A percentile compares a stretch with the other conserved stretches of the same genome.
Conservation (phyloP, 2,888 invertebrate species). For the Odontocolon sp. region DNA sequence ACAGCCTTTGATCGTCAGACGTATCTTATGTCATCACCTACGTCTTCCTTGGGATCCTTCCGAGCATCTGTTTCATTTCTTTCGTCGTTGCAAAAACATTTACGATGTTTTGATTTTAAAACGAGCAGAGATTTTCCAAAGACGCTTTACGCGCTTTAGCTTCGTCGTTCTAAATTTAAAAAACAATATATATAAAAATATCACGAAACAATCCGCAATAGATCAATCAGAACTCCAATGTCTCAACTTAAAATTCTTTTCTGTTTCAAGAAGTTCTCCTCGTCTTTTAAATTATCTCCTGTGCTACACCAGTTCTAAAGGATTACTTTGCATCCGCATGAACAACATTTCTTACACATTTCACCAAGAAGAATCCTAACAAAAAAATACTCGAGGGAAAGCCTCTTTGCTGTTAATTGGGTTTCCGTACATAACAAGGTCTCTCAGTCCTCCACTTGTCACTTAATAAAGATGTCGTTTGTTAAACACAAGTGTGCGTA, state of each 20-base stretch:
- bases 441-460: background rate
- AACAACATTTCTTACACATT: constrained; percentile 12
- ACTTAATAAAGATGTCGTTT: constrained; percentile 20
- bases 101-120: background rate
- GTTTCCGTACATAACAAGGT: background rate
- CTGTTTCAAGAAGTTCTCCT: too few species aligned
- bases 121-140: too few species aligned
- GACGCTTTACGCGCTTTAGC: too few species aligned
- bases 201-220: too few species aligned
- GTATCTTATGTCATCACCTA: constrained; percentile 20
- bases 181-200: too few species aligned
- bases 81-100: background rate
- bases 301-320: too few species aligned
- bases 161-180: too few species aligned
- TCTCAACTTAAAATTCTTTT: too few species aligned
- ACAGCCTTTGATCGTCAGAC: constrained; percentile 29
- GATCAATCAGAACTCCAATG: too few species aligned
- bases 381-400: constrained; percentile 19
- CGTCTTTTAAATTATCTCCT: background rate
- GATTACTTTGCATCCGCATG: too few species aligned
- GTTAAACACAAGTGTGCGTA: background rate
- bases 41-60: constrained; percentile 1
- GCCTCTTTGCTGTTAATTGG: constrained; percentile 23
- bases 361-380: background rate
- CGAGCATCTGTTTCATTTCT: background rate